Conservation (phyloP, 2,113 vertebrate genomes). For the Oreochromis tanganicae region DNA sequence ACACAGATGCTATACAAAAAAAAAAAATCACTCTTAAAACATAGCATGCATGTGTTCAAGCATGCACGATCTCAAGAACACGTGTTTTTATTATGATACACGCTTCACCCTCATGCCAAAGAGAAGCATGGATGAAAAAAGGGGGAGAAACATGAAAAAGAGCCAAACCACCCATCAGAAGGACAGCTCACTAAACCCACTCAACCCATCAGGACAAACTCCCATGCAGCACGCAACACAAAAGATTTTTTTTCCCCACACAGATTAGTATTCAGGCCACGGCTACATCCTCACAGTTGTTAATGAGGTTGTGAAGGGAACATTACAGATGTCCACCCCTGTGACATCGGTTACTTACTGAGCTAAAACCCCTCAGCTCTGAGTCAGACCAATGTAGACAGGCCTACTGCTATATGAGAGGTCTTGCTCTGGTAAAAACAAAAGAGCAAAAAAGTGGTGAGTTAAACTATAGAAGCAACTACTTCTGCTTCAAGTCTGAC, state of each 20-base stretch:
- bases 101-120: neutral
- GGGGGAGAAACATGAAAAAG: neutral
- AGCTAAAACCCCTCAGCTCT: slow-evolving; percentile 50
- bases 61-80: neutral
- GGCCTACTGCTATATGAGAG: slow-evolving; percentile 64
- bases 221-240: slow-evolving; percentile 21
- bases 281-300: slow-evolving; percentile 9
- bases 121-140: neutral
- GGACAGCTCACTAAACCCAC: neutral
- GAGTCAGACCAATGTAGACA: slow-evolving; percentile 72
- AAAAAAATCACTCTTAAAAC: neutral
- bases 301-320: slow-evolving; percentile 10
- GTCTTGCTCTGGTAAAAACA: slow-evolving; percentile 67
- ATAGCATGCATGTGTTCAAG: slow-evolving; percentile 22
- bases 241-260: slow-evolving; percentile 7
- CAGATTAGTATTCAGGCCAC: slow-evolving; percentile 47
- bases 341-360: slow-evolving; percentile 67
- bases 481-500: neutral
- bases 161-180: neutral
- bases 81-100: neutral
- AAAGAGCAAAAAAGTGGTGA: slow-evolving; percentile 46
- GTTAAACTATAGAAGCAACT: neutral
- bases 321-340: neutral
- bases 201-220: neutral
- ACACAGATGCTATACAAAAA: neutral